Conservation (phyloP, 35 echinoderm and acorn worm genomes). For the Strongylocentrotus purpuratus region DNA sequence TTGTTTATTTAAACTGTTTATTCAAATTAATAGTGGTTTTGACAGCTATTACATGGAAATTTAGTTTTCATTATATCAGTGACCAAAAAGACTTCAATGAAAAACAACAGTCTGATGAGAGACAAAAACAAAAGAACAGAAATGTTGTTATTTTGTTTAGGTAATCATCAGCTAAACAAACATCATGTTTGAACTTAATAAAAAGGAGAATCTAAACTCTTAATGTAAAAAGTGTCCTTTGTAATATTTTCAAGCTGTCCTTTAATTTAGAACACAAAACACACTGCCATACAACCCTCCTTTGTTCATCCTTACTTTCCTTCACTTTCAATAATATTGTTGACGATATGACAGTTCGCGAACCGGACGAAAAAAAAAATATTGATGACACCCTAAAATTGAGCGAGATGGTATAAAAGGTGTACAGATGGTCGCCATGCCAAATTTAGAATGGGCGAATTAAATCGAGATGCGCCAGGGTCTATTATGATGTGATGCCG, state of each 20-base stretch:
- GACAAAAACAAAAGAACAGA: too few species aligned
- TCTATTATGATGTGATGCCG: not conserved
- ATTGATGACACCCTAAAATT: conserved; percentile 35
- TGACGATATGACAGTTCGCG: conserved; percentile 5
- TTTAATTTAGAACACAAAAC: not conserved
- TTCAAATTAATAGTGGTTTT: too few species aligned
- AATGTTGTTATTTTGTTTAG: too few species aligned
- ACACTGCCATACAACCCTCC: not conserved
- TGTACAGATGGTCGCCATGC: not conserved
- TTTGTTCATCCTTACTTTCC: not conserved
- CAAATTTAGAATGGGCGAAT: conserved; percentile 1
- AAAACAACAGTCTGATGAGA: too few species aligned
- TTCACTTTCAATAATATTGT: not conserved
- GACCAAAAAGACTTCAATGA: too few species aligned
- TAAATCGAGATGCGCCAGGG: not conserved
- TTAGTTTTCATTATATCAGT: too few species aligned
- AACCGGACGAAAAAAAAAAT: not conserved
- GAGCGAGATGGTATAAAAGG: not conserved
- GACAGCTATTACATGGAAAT: too few species aligned
- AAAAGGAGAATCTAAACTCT: too few species aligned
- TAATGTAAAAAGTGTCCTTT: not conserved
- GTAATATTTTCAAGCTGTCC: not conserved
- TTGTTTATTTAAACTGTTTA: too few species aligned
- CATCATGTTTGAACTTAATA: too few species aligned
- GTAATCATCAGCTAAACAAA: too few species aligned